Percentiles rank a stretch among this genome's conserved stretches.
These are phyloP conservation scores for Rhea americana DNA, from an alignment of 2,113 vertebrate genomes.

Conservation along the genomic window DNA sequence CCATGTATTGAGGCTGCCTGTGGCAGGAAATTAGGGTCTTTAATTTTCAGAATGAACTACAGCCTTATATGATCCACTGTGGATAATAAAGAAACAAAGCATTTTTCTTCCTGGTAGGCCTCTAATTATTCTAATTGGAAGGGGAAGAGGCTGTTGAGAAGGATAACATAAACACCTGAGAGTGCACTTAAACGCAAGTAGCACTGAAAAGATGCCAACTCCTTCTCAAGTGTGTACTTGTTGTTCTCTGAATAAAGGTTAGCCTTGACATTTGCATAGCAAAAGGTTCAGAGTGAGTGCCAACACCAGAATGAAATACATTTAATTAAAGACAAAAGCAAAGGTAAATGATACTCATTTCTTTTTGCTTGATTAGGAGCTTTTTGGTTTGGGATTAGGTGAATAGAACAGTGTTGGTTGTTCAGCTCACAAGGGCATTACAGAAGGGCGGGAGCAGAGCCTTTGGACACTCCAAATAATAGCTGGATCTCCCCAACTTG, in stretches of 20 bases:
- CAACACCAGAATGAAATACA: constrained; percentile 67
- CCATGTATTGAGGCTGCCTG: background rate
- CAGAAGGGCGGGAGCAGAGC: constrained; percentile 1
- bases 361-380: constrained; percentile 68
- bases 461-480: constrained; percentile 36
- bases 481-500: constrained; percentile 56
- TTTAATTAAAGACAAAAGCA: constrained; percentile 78
- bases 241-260: constrained; percentile 63
- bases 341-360: constrained; percentile 70
- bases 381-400: constrained; percentile 64
- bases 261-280: constrained; percentile 75
- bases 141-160: constrained; percentile 47
- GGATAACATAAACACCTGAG: constrained; percentile 66
- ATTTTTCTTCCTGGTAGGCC: constrained; percentile 1
- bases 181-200: constrained; percentile 60
- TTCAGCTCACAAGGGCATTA: constrained; percentile 30
- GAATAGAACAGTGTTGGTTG: constrained; percentile 44
- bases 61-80: background rate
- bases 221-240: constrained; percentile 46
- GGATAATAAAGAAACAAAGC: constrained; percentile 22
- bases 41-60: constrained; percentile 19
- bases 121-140: constrained; percentile 69
- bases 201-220: constrained; percentile 50
- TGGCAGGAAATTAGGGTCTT: background rate
- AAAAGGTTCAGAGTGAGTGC: constrained; percentile 66